Evolutionary conservation across 2,113 vertebrate species (phyloP), one percentile per base, ranked within the genome.

Genomic region (Ctenodactylus gundi): DNA sequence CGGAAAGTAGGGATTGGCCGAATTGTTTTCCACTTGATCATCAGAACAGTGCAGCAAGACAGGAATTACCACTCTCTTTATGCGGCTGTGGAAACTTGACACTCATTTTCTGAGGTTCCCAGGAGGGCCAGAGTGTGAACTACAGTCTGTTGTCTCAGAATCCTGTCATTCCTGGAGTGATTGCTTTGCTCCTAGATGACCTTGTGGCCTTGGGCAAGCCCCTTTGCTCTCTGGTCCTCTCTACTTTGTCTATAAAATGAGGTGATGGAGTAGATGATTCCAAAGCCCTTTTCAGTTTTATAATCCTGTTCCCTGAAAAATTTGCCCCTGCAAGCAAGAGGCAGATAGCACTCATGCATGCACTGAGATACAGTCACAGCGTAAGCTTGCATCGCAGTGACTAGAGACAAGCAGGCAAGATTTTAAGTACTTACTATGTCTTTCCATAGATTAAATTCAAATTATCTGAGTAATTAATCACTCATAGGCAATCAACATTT

Each of bases 391-490:
- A 27, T 51, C 21, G 39, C 25, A 34, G 34, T 20, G 60, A 58
- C 23, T 27, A 92, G 77, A 83, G 92, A 85, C n/a, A 72, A 88
- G 70, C 13, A 81, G 44, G 55, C 55, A 90, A 80, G 77, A 53
- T 65, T 81, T 89, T 75, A 91, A 93, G 72, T 78, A n/a, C 68
- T 87, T n/a, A 85, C 55, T 87, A 64, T 29, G 92, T 90, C 65
- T 83, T 82, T 72, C 91, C 57, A 68, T 51, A 88, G 80, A 80
- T 85, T 67, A 77, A 81, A 94, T 88, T 88, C 73, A 91, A 96
- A 95, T 93, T 84, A 88, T 49, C 92, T 85, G 62, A 88, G 68
- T 85, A 75, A 67, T 80, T 96, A 97, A 95, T 97, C 90, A 95
- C 65, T 87, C 68, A 65, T 34, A 91, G 91, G 36, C 77, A 94